These are phyloP conservation scores for Callaeas wilsoni DNA, from an alignment of 2,113 vertebrate species.

Conservation along the genomic window DNA sequence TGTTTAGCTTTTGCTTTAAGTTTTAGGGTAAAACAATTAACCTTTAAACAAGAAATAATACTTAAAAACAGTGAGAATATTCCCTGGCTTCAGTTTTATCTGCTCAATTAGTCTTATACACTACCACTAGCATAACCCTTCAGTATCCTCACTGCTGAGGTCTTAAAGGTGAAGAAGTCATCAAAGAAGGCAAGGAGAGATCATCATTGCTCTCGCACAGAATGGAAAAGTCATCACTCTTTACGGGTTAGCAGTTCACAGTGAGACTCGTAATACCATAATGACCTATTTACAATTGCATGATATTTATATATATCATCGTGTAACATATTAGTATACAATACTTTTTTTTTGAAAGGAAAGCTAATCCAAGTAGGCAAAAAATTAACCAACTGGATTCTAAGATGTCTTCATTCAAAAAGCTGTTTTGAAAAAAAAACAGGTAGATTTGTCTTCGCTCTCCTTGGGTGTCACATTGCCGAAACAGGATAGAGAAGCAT, in stretches of 20 bases:
- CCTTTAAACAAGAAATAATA: neutral
- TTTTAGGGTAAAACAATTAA: slow-evolving; percentile 26
- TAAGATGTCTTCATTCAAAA: neutral
- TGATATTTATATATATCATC: neutral
- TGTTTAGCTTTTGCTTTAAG: neutral
- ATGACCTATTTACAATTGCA: neutral
- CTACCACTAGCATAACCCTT: neutral
- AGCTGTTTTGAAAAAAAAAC: neutral
- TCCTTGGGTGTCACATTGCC: neutral
- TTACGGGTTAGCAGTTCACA: neutral
- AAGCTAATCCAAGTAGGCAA: neutral
- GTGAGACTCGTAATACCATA: neutral
- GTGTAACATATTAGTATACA: rapidly evolving
- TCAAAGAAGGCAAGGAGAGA: neutral
- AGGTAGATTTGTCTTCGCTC: neutral
- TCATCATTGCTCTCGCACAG: neutral
- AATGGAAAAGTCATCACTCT: neutral
- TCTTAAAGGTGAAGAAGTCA: neutral
- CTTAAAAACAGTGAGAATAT: neutral
- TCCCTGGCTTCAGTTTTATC: neutral
- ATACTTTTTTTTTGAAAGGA: neutral
- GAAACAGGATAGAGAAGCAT: neutral
- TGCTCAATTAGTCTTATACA: neutral
- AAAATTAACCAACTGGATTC: neutral
- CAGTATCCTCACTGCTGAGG: neutral